phyloP scores from a whole-genome alignment of 2,888 invertebrate genomes.

The Tipula unca region DNA sequence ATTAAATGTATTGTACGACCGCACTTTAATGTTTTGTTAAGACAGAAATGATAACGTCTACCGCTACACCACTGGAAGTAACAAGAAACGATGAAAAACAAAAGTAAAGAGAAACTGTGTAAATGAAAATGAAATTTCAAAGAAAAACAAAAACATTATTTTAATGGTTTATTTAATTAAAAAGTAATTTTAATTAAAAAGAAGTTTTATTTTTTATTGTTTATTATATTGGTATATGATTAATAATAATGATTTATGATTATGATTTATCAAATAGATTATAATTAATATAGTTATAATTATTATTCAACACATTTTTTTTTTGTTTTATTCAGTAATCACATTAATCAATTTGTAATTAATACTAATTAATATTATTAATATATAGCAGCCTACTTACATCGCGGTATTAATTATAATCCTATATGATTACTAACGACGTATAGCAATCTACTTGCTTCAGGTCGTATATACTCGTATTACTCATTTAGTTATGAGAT shows the following conservation, averaged over 20 bases:
- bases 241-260: not conserved
- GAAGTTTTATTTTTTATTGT: not conserved
- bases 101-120: not conserved
- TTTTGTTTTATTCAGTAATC: too few relatives aligned
- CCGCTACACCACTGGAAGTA: not conserved
- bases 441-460: too few relatives aligned
- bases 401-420: too few relatives aligned
- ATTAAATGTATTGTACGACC: not conserved
- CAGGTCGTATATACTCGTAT: too few relatives aligned
- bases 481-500: too few relatives aligned
- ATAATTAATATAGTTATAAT: too few relatives aligned
- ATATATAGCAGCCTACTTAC: too few relatives aligned
- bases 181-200: not conserved
- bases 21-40: not conserved
- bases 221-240: not conserved
- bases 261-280: not conserved
- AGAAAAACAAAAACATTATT: not conserved
- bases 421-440: too few relatives aligned
- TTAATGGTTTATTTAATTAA: not conserved
- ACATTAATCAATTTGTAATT: too few relatives aligned
- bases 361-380: too few relatives aligned
- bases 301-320: too few relatives aligned
- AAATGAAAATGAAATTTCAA: not conserved
- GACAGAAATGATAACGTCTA: not conserved
- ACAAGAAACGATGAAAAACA: not conserved